Base-by-base conservation (phyloP, 2,797 vertebrate species). In the Myotis vivesi region DNA sequence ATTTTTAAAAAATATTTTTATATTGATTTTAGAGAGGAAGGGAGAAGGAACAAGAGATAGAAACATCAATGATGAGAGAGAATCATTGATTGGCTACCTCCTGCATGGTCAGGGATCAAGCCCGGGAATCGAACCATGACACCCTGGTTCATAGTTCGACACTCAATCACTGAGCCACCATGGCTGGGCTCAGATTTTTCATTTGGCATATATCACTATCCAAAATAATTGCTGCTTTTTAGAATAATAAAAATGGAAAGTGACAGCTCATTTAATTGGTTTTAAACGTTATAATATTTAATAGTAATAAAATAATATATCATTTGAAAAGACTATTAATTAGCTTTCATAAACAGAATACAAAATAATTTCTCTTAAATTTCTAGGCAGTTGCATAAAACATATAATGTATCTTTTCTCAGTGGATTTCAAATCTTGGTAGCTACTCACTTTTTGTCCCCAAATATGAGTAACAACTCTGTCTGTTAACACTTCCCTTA, bases 161-260 rank as follows among this genome's bases (percentile, higher is more conserved):
- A 16, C 49, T 49, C 49, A 17, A 49, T 13, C 46, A 49, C 49
- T 49, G 15, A 49, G 49, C 15, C 49, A 49, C 15, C 49, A 49
- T 15, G 49, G 51, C 44, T 66, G 3, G 25, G 80, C 36, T 88
- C 30, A 62, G 11, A 66, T 38, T 82, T 92, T 92, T 76, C 84
- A 76, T 53, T 36, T 87, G 33, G 9, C 44, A 72, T 92, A 30
- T 75, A 92, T 89, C 83, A 90, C 19, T 80, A 46, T 69, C 28
- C 49, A 88, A 46, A 91, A n/a, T 86, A 76, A 66, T 90, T 83
- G 36, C 51, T 81, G 8, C n/a, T 81, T 87, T 73, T 89, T 62
- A 8, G 76, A 79, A 79, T 82, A 68, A 41, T 86, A 68, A 82
- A 72, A 79, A 8, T 90, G 25, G 1, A 86, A 86, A 81, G 71